These are phyloP conservation scores for Dolichallabes microphthalmus DNA, from an alignment of 2,113 vertebrate species.

Conservation along the genomic window DNA sequence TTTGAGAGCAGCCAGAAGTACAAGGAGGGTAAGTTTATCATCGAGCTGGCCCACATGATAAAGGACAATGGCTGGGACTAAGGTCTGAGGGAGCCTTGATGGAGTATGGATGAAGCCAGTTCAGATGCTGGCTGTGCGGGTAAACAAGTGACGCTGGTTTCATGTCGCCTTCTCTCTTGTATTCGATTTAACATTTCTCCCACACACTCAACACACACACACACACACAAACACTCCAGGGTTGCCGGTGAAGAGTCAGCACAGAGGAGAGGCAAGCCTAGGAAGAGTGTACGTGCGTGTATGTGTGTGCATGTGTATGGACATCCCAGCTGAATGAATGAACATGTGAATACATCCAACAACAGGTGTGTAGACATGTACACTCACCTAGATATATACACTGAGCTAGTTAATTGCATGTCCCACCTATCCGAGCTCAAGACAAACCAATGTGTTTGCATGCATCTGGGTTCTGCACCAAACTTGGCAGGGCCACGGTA, in stretches of 20 bases:
- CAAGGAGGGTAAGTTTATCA: conserved; percentile 99
- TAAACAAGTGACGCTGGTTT: conserved; percentile 75
- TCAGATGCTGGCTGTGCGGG: conserved; percentile 51
- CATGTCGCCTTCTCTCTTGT: conserved; percentile 70
- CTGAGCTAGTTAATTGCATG: conserved; percentile 39
- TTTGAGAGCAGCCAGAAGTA: conserved; percentile 99
- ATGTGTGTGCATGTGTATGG: conserved; percentile 31
- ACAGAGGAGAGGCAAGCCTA: neutral
- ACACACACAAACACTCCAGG: neutral
- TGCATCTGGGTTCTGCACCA: conserved; percentile 28
- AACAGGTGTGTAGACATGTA: conserved; percentile 43
- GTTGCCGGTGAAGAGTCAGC: neutral
- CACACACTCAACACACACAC: conserved; percentile 36
- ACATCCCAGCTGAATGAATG: conserved; percentile 15
- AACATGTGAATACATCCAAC: conserved; percentile 33
- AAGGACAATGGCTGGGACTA: conserved; percentile 99
- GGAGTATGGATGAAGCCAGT: conserved; percentile 43
- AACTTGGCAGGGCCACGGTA: conserved; percentile 35
- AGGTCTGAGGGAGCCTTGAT: conserved; percentile 79
- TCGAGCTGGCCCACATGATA: conserved; percentile 99
- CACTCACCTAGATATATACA: conserved; percentile 44
- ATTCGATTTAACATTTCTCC: conserved; percentile 43
- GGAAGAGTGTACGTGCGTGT: conserved; percentile 32
- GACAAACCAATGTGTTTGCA: conserved; percentile 39
- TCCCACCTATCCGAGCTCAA: conserved; percentile 60